A percentile compares a stretch with the other conserved stretches of the same genome.
These are phyloP conservation scores for Caranx melampygus DNA, from an alignment of 2,113 vertebrate species.

Conservation along the genomic window DNA sequence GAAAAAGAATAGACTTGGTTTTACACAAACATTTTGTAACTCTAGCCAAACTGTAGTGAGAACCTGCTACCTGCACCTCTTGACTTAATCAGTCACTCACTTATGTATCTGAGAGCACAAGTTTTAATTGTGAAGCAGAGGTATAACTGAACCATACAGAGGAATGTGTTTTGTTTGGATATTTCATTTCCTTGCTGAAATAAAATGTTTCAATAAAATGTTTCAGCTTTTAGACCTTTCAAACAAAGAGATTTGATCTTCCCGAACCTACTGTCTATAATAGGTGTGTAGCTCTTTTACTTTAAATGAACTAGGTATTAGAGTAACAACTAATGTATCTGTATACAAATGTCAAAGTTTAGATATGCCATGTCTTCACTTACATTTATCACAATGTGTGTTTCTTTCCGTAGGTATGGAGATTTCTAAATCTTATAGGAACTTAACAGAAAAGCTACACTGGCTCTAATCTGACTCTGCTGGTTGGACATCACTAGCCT, in stretches of 20 bases:
- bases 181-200: too few relatives aligned
- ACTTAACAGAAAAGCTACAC: not conserved
- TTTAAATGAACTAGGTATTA: not conserved
- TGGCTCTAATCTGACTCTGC: conserved; percentile 4
- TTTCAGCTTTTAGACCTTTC: not conserved
- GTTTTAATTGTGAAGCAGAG: too few relatives aligned
- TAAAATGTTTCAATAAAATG: too few relatives aligned
- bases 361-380: accelerated
- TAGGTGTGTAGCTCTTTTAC: not conserved
- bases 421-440: conserved; percentile 66
- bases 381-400: not conserved
- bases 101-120: not conserved
- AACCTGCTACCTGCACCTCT: not conserved
- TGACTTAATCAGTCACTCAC: not conserved
- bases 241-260: not conserved
- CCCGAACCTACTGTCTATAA: not conserved
- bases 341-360: not conserved
- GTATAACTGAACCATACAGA: too few relatives aligned
- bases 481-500: not conserved
- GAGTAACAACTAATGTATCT: not conserved
- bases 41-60: not conserved
- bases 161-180: too few relatives aligned
- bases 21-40: not conserved
- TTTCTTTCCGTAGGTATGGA: conserved; percentile 62
- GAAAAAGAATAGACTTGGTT: not conserved